Evolutionary conservation across 53 echinoderm and acorn worm species (phyloP).

Genomic region (Antedon mediterranea): DNA sequence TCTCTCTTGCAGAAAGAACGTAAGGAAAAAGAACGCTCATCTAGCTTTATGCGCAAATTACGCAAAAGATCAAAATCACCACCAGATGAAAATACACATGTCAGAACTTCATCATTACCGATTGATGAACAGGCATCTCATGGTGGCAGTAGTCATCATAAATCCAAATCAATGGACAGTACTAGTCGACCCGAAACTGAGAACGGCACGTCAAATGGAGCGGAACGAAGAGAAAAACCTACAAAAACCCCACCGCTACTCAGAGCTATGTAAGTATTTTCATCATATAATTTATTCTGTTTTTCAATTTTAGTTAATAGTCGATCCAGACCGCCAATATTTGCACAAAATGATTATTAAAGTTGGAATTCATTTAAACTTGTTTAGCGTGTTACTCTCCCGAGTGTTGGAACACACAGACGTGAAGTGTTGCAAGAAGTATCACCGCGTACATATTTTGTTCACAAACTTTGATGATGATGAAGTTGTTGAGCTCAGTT

Average conservation of each 20-base stretch:
- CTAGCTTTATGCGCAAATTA: background rate
- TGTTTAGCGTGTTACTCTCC: too few relatives aligned
- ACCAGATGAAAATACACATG: slow-evolving; percentile 14
- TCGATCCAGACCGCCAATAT: too few relatives aligned
- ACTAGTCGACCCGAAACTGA: slow-evolving; percentile 1
- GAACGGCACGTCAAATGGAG: background rate
- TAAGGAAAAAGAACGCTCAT: slow-evolving; percentile 7
- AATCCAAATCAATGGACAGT: slow-evolving; percentile 2
- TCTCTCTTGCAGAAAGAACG: background rate
- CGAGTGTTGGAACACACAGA: too few relatives aligned
- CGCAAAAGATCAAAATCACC: slow-evolving; percentile 1
- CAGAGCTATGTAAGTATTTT: slow-evolving; percentile 52
- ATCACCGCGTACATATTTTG: too few relatives aligned
- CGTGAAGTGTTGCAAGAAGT: too few relatives aligned
- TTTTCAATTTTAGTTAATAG: too few relatives aligned
- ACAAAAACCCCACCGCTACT: slow-evolving; percentile 69
- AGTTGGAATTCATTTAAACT: too few relatives aligned
- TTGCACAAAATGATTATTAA: too few relatives aligned
- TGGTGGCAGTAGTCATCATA: background rate
- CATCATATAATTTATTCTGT: background rate
- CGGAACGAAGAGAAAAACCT: slow-evolving; percentile 19
- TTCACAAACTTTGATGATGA: too few relatives aligned
- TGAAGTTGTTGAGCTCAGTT: too few relatives aligned
- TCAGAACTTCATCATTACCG: slow-evolving; percentile 5
- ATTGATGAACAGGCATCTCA: slow-evolving; percentile 18